These are phyloP conservation scores for Augiades crinisus DNA, from an alignment of 2,888 invertebrate genomes.

Conservation along the genomic window DNA sequence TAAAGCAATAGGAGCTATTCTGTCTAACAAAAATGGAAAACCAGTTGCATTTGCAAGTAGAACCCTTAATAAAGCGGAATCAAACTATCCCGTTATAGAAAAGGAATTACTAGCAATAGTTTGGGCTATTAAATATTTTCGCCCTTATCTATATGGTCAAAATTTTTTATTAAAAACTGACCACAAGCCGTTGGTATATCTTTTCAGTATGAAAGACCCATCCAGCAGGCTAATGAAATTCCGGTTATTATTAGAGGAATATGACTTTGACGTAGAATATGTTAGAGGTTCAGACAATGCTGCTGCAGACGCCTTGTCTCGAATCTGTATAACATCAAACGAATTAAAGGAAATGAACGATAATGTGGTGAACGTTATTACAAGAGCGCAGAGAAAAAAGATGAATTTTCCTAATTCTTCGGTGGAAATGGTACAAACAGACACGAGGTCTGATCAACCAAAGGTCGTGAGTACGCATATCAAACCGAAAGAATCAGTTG, in stretches of 20 bases:
- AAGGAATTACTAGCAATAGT: conserved; percentile 29
- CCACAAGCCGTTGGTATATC: conserved; percentile 26
- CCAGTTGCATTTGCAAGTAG: conserved; percentile 23
- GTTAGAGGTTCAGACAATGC: conserved; percentile 24
- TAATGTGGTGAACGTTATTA: conserved; percentile 15
- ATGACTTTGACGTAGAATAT: conserved; percentile 24
- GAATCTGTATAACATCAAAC: conserved; percentile 22
- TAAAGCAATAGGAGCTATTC: conserved; percentile 19
- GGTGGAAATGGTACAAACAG: background rate
- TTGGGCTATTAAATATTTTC: conserved; percentile 28
- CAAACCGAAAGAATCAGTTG: conserved; percentile 6
- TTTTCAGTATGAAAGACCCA: conserved; percentile 24
- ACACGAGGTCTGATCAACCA: conserved; percentile 11
- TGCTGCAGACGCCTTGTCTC: conserved; percentile 25
- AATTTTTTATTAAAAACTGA: conserved; percentile 24
- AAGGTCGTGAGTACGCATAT: conserved; percentile 2
- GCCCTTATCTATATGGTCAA: conserved; percentile 26
- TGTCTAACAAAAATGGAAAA: conserved; percentile 18
- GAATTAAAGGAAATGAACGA: conserved; percentile 26
- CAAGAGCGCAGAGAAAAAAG: conserved; percentile 11
- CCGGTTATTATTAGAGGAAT: conserved; percentile 22
- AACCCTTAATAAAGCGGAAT: conserved; percentile 23
- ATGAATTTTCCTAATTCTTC: background rate
- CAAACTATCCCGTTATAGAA: background rate
- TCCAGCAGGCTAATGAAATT: conserved; percentile 21